Base-by-base conservation (phyloP, 2,113 vertebrate species). In the Dissostichus mawsoni region DNA sequence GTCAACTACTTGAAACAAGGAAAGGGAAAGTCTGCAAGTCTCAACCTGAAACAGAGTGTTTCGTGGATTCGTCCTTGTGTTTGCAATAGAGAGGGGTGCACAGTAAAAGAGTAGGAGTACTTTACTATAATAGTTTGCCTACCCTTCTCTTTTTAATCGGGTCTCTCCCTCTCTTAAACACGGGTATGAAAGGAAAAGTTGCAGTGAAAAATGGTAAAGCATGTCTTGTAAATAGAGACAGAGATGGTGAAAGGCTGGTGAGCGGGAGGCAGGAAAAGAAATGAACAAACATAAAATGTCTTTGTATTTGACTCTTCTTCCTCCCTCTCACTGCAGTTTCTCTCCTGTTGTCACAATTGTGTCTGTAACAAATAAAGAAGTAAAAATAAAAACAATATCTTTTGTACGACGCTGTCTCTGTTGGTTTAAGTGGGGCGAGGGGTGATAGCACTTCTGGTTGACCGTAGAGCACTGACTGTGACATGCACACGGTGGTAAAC, bases 281-380 rank as follows among this genome's bases (percentile, higher is more conserved):
- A 69, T 6, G 33, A 69, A 74, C 80, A 82, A 89, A 93, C 91
- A 85, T 72, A 73, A 88, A 92, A 80, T 0, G 36, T 74, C 81
- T 88, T 89, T 86, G 87, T 85, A 90, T 86, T 78, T 57, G 13
- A 78, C 62, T 86, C 45, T 79, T 78, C 78, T 80, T 76, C 70
- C 79, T 89, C 75, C 69, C n/a, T 7, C 80, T 87, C 65, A n/a
- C 74, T 48, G 23, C 48, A 72, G 86, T 90, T 91, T 93, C 76
- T 80, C 67, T 79, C 87, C 87, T 87, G 89, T 85, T 87, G 76
- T 72, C 84, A 68, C 90, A 82, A 89, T 80, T 79, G 70, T 85
- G 67, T 80, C 81, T 84, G 93, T 94, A 93, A 93, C 90, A n/a
- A 90, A 93, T 76, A 90, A 94, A 91, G 83, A 90, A 87, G 75